Conservation (phyloP, 2,888 invertebrate species). For the Anagyrus pseudococci region DNA sequence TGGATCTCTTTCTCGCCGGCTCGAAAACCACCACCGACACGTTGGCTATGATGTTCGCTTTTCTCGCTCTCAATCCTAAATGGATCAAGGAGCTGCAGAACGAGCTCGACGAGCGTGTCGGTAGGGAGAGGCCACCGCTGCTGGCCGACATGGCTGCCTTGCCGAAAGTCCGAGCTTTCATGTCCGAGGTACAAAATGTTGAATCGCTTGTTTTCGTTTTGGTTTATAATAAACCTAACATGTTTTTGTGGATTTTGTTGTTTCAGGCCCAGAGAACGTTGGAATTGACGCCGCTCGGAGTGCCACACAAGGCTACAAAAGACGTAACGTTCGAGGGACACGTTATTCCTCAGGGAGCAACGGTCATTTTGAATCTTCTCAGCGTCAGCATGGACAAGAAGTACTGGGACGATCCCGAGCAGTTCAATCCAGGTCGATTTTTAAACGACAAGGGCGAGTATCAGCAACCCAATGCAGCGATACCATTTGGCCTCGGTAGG, state of each 20-base stretch:
- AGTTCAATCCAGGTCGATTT: constrained; percentile 73
- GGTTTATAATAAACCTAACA: constrained; percentile 44
- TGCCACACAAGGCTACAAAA: constrained; percentile 64
- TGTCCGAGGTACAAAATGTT: constrained; percentile 51
- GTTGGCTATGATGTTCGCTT: constrained; percentile 67
- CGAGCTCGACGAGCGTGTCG: constrained; percentile 70
- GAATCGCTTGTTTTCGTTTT: constrained; percentile 30
- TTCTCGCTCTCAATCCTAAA: constrained; percentile 67
- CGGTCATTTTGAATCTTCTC: constrained; percentile 68
- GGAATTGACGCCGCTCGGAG: constrained; percentile 65
- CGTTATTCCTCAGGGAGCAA: constrained; percentile 67
- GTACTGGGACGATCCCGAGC: constrained; percentile 68
- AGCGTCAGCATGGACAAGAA: constrained; percentile 69
- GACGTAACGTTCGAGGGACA: constrained; percentile 62
- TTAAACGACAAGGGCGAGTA: constrained; percentile 67
- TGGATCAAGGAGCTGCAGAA: constrained; percentile 67
- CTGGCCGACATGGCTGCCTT: constrained; percentile 64
- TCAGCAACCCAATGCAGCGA: constrained; percentile 65
- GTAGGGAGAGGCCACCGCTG: constrained; percentile 65
- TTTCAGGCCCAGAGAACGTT: constrained; percentile 65
- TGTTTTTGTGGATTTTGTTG: not conserved
- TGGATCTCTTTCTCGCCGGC: constrained; percentile 75
- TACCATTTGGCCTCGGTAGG: constrained; percentile 74
- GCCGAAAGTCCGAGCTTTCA: constrained; percentile 54
- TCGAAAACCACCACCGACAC: constrained; percentile 75